phyloP scores from a whole-genome alignment of 2,888 invertebrate genomes.

The Esperia sulphurella region DNA sequence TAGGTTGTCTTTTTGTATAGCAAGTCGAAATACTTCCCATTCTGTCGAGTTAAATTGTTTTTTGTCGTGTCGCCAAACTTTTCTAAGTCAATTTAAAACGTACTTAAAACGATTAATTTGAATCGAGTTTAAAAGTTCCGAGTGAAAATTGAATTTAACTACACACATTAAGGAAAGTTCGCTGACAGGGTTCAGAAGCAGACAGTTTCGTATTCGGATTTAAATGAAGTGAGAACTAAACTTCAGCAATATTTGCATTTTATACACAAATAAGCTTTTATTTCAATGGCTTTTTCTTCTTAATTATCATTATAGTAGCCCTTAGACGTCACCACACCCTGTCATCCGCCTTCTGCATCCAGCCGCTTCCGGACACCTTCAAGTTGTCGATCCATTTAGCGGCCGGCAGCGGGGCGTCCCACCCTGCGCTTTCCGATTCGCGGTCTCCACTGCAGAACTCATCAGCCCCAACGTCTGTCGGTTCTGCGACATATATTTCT shows the following conservation, averaged over 20 bases:
- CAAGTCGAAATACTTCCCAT: constrained; percentile 43
- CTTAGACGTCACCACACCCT: too few species aligned
- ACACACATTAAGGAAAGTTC: constrained; percentile 13
- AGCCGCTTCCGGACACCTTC: too few species aligned
- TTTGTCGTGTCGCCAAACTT: constrained; percentile 32
- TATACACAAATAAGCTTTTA: too few species aligned
- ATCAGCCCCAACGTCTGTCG: too few species aligned
- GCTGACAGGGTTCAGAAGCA: constrained; percentile 4
- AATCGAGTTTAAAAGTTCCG: constrained; percentile 38
- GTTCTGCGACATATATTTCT: too few species aligned
- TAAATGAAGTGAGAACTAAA: constrained; percentile 2
- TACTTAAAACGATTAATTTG: constrained; percentile 51
- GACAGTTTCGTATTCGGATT: constrained; percentile 7
- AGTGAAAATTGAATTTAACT: constrained; percentile 42
- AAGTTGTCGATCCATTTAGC: too few species aligned
- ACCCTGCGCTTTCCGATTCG: too few species aligned
- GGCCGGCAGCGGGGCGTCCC: too few species aligned
- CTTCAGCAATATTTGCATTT: not conserved
- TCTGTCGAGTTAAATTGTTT: constrained; percentile 31
- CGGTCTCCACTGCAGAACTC: too few species aligned
- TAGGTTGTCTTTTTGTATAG: constrained; percentile 64
- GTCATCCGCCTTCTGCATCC: too few species aligned
- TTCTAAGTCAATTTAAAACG: constrained; percentile 52
- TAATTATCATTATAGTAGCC: too few species aligned
- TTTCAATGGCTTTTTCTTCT: too few species aligned